A percentile compares a stretch with the other conserved stretches of the same genome.
These are phyloP conservation scores for Megaceryle alcyon DNA, from an alignment of 2,797 vertebrate species.

Conservation along the genomic window DNA sequence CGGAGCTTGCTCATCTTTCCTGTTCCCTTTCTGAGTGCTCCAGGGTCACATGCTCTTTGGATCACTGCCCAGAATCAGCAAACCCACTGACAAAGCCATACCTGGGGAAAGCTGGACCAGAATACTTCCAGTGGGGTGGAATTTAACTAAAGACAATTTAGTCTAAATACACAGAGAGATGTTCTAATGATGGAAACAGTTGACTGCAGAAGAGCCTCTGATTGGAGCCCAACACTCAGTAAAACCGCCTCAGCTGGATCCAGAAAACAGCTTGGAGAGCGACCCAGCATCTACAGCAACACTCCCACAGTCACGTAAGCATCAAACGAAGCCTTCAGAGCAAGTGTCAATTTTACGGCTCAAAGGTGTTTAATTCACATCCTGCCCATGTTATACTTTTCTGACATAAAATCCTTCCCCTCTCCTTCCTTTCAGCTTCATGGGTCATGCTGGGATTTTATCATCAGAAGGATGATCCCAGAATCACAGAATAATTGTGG, in stretches of 20 bases:
- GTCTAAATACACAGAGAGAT: background rate
- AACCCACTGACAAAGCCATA: background rate
- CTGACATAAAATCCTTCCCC: background rate
- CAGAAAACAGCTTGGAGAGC: background rate
- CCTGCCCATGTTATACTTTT: background rate
- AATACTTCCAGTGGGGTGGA: background rate
- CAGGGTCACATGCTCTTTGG: background rate
- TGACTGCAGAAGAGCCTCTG: background rate
- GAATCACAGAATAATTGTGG: too few relatives aligned
- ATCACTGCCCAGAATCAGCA: background rate
- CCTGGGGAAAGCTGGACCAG: background rate
- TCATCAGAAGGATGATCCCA: background rate
- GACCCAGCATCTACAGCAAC: background rate
- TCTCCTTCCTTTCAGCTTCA: background rate
- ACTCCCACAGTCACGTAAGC: background rate
- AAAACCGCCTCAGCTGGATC: background rate
- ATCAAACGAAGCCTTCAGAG: background rate
- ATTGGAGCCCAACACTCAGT: background rate
- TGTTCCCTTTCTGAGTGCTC: background rate
- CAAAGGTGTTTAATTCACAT: background rate
- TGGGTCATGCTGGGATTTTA: background rate
- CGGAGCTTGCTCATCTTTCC: background rate
- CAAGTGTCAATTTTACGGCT: fast-evolving
- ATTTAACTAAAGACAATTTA: background rate
- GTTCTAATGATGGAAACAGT: background rate